A percentile compares a stretch with the other conserved stretches of the same genome.
Conservation (phyloP, 2,797 vertebrate genomes). For the Phalanger gymnotis region DNA sequence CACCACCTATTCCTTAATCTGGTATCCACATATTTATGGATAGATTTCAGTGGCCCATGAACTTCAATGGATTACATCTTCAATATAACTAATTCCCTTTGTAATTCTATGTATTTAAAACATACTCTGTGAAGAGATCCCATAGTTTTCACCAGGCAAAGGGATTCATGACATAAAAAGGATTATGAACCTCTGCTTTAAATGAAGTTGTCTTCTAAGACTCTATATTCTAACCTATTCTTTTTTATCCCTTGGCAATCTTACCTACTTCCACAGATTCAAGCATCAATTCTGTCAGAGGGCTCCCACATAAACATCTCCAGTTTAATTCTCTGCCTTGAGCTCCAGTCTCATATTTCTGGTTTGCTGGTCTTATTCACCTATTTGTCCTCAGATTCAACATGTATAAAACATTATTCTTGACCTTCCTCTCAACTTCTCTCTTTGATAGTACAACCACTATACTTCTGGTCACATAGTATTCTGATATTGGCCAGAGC, state of each 20-base stretch:
- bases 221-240: background rate
- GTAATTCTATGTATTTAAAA: background rate
- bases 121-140: background rate
- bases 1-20: background rate
- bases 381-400: background rate
- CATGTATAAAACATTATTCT: background rate
- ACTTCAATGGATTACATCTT: background rate
- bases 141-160: background rate
- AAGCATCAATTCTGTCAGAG: background rate
- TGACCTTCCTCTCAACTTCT: background rate
- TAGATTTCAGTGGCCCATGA: background rate
- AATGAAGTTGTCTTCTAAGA: background rate
- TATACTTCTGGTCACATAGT: background rate
- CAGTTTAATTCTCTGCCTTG: background rate
- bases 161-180: background rate
- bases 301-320: background rate
- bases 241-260: background rate
- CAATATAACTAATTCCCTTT: background rate
- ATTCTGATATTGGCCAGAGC: background rate
- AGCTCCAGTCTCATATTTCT: background rate
- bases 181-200: background rate
- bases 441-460: background rate
- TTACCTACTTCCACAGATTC: background rate
- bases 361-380: background rate
- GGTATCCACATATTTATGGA: background rate